A percentile compares a stretch with the other conserved stretches of the same genome.
phyloP scores from a whole-genome alignment of 2,113 vertebrate genomes.

The Ivindomyrus marchei region DNA sequence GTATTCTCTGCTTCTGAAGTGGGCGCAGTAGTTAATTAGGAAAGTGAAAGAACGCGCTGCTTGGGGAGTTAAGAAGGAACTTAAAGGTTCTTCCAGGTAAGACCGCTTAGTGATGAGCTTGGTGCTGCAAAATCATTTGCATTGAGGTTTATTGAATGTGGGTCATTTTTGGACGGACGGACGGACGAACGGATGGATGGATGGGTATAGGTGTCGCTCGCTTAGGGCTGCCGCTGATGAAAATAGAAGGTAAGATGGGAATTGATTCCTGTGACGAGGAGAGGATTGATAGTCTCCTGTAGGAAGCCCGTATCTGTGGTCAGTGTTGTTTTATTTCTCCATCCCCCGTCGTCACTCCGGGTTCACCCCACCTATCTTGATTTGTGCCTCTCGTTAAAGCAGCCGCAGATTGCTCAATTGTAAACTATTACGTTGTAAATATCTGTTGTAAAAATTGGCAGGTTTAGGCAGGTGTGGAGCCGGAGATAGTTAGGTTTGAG shows the following conservation, averaged over 20 bases:
- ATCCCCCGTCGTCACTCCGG: not conserved
- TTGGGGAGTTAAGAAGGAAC: not conserved
- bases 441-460: not conserved
- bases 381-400: not conserved
- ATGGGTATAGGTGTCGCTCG: not conserved
- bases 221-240: not conserved
- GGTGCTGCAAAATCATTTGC: not conserved
- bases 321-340: not conserved
- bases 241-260: not conserved
- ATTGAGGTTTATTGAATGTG: not conserved
- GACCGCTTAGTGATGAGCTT: not conserved
- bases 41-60: not conserved
- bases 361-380: not conserved
- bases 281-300: not conserved
- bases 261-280: not conserved
- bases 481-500: not conserved
- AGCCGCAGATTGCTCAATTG: not conserved
- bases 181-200: not conserved
- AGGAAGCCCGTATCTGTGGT: not conserved
- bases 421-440: not conserved
- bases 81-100: not conserved
- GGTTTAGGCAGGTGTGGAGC: not conserved
- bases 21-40: not conserved
- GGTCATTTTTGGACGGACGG: not conserved
- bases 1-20: not conserved